Base-by-base conservation (phyloP, 2,113 vertebrate genomes). In the Leptobrachium leishanense region DNA sequence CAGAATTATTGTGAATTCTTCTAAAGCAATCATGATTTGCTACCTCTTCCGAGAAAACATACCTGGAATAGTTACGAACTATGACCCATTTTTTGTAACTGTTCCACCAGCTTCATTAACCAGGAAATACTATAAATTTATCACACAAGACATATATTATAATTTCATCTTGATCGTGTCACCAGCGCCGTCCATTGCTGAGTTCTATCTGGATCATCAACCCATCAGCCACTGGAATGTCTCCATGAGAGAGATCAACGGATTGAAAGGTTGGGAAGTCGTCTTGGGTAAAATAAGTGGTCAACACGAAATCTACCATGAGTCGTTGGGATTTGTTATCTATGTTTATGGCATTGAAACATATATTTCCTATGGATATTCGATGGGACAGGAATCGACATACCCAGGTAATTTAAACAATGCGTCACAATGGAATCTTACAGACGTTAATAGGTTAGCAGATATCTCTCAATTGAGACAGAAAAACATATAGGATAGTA, bases 291-390 rank as follows among this genome's bases (percentile, higher is more conserved):
- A 68, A n/a, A 11, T 3, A 1, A 40, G n/a, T 2, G 77, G 77
- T n/a, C 64, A 74, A 46, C 77, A 80, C 20, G 77, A 80, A 74
- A 68, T 80, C 13, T 74, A 74, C 42, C 70, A 80, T 11, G 7
- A 41, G 2, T 59, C 40, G 15, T n/a, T 20, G 0, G 8, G 46
- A 46, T 80, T 80, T 31, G 66, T 40, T 0, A 68, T 80, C 31
- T 74, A 59, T 46, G 71, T 80, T 13, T 80, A 68, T 74, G 77
- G 77, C 5, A 55, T 68, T 11, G 70, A n/a, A 13, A 31, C 3
- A 0, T 41, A 20, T 59, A 40, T 80, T 74, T 80, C 77, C 12
- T 80, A 74, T 74, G 77, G 77, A 46, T 80, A 80, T 44, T 68
- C 77, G 15, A 46, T 80, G 46, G 77, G 77, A 1, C 71, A 74